Evolutionary conservation across 1,140 invertebrate species (phyloP), one percentile per base, ranked within the genome.

Genomic region (Notospermus geniculatus): DNA sequence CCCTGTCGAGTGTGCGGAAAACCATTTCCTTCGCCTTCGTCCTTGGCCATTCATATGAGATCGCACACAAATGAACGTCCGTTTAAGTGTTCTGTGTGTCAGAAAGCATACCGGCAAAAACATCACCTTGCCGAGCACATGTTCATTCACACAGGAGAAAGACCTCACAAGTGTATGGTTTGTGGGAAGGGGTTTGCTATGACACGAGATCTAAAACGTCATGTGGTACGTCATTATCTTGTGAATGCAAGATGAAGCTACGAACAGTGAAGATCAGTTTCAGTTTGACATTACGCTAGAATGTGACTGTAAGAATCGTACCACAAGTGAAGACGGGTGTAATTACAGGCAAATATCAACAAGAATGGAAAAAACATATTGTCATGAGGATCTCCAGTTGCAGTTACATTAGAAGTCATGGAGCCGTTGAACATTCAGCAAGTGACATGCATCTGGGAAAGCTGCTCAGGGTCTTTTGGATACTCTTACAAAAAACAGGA

Each of bases 21-120:
- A 27, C 29, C 23, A 19, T 65, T 61, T 46, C 13, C 32, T n/a
- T 13, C 22, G 7, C n/a, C 22, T 2, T 39, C 15, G 11, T 28
- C 28, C 11, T 57, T 81, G 9, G 74, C 69, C 22, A 57, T 71
- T 28, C 80, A 81, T 53, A 60, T 63, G 15, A 73, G 87, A 85
- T 67, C 69, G 25, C 80, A 81, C 53, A 76, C 74, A 22, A 71
- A 72, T 28, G 78, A 81, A 57, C 77, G 76, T 43, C 80, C 80
- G 23, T 78, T 70, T 57, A 22, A 36, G 1, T 81, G 80, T 61
- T 25, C 53, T 5, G 22, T 65, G 5, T 80, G 78, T 59, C 30
- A 66, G 19, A 74, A 76, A 36, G 53, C 58, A 32, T 71, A 69
- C 27, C 41, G 50, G 17, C 53, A 50, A 19, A 53, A 32, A 15